Evolutionary conservation across 2,113 vertebrate genomes (phyloP).

Genomic region (Okapia johnstoni): DNA sequence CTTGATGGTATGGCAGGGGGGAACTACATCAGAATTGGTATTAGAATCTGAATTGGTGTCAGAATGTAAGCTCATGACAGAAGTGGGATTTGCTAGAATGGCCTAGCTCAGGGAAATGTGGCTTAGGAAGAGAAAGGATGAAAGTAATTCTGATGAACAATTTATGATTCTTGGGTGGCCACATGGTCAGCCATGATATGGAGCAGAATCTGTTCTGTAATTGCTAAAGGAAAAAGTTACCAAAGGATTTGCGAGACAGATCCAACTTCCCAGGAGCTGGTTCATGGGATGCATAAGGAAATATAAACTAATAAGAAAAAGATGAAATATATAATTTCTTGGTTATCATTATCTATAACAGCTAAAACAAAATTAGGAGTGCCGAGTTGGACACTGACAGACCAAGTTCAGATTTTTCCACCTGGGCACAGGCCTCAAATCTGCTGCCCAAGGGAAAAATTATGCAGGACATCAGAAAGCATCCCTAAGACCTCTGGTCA

Average conservation of each 20-base stretch:
- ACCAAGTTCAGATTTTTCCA: background rate
- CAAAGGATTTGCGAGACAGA: background rate
- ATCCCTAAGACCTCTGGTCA: background rate
- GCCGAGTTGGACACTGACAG: background rate
- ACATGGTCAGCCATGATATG: background rate
- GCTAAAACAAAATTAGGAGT: background rate
- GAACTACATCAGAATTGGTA: background rate
- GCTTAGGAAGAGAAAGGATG: background rate
- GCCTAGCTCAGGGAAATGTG: background rate
- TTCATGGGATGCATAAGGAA: background rate
- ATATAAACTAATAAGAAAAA: background rate
- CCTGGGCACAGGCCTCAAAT: background rate
- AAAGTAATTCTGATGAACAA: background rate
- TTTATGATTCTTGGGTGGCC: background rate
- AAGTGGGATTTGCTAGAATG: background rate
- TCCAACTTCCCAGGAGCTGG: background rate
- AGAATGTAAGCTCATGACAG: background rate
- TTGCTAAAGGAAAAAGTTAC: background rate
- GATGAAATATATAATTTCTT: background rate
- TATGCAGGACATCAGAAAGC: background rate
- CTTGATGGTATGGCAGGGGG: background rate
- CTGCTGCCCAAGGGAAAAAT: background rate
- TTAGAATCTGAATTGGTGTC: background rate
- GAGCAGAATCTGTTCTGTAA: background rate
- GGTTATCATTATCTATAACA: background rate